These are phyloP conservation scores for Climacteris rufus DNA, from an alignment of 2,113 vertebrate species.

Conservation along the genomic window DNA sequence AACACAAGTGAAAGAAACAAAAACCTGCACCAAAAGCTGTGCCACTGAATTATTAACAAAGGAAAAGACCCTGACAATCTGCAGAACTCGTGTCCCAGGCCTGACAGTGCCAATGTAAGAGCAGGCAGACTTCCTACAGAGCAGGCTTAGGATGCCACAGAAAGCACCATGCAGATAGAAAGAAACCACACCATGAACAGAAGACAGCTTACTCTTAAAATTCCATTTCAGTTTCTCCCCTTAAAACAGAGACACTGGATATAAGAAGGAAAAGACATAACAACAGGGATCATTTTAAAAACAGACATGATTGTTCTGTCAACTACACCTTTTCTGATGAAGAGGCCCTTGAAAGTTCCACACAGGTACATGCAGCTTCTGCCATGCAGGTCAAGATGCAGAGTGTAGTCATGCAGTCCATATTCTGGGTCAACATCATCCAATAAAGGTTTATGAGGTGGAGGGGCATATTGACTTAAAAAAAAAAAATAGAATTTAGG, in stretches of 20 bases:
- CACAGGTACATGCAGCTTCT: slow-evolving; percentile 73
- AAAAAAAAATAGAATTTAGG: not conserved
- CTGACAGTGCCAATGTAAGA: not conserved
- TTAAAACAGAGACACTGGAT: not conserved
- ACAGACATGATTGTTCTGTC: not conserved
- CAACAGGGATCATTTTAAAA: not conserved
- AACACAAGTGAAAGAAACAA: not conserved
- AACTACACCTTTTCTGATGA: slow-evolving; percentile 81
- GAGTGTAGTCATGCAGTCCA: slow-evolving; percentile 83
- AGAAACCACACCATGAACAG: not conserved
- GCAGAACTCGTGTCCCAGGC: not conserved
- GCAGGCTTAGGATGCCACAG: rapidly evolving
- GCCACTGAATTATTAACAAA: not conserved
- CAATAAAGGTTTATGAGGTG: slow-evolving; percentile 45
- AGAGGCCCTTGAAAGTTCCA: slow-evolving; percentile 75
- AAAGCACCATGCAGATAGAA: not conserved
- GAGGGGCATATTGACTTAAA: slow-evolving; percentile 69
- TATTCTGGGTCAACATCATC: slow-evolving; percentile 83
- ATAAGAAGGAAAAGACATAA: not conserved
- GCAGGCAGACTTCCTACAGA: not conserved
- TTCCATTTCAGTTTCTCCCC: not conserved
- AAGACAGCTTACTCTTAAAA: not conserved
- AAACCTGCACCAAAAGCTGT: not conserved
- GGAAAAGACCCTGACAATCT: not conserved
- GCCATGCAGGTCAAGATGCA: slow-evolving; percentile 83